phyloP scores from a whole-genome alignment of 2,888 invertebrate genomes.

The Serripes groenlandicus region DNA sequence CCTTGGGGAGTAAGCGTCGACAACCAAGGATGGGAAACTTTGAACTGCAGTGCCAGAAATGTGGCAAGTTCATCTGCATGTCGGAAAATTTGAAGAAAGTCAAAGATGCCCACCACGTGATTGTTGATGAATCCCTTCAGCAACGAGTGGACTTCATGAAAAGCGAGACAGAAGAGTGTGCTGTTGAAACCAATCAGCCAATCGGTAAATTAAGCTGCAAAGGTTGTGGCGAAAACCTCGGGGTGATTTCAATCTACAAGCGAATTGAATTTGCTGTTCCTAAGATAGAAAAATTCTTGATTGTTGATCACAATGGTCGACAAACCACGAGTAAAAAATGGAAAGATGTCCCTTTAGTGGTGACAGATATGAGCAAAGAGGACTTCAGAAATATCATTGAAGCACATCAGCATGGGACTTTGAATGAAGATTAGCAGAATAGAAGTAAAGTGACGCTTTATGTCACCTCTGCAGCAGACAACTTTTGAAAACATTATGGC shows the following conservation, averaged over 20 bases:
- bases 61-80: constrained; percentile 76
- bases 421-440: not conserved
- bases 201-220: constrained; percentile 71
- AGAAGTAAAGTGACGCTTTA: not conserved
- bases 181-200: constrained; percentile 58
- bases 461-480: not conserved
- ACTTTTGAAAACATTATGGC: not conserved
- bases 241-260: constrained; percentile 68
- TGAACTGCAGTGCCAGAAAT: constrained; percentile 78
- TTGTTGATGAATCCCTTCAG: constrained; percentile 69
- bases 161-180: constrained; percentile 37
- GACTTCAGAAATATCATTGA: constrained; percentile 63
- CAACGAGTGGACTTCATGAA: constrained; percentile 52
- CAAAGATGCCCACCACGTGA: constrained; percentile 77
- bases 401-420: constrained; percentile 31
- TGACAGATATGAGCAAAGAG: constrained; percentile 54
- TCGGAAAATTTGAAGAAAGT: constrained; percentile 77
- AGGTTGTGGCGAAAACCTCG: constrained; percentile 73
- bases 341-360: constrained; percentile 71
- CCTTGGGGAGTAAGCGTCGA: constrained; percentile 30
- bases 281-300: constrained; percentile 71
- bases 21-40: constrained; percentile 68
- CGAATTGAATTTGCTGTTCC: constrained; percentile 71
- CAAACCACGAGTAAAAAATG: constrained; percentile 71
- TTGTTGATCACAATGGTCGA: constrained; percentile 69